Percentiles rank a stretch among this genome's conserved stretches.
Conservation (phyloP, 1,140 invertebrate genomes). For the Drosophila ambigua region DNA sequence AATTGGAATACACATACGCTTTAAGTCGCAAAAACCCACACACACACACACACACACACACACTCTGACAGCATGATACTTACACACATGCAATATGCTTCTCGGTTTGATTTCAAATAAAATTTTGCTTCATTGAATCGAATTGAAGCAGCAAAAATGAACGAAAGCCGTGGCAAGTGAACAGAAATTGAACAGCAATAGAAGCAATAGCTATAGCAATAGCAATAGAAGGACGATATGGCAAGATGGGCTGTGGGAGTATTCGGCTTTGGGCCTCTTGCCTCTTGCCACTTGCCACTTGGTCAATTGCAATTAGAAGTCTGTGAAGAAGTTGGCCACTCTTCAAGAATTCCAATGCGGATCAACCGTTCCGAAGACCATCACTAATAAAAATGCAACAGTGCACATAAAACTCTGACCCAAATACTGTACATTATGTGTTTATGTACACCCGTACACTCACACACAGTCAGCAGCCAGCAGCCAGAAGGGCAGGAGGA, state of each 20-base stretch:
- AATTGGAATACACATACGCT: conserved; percentile 60
- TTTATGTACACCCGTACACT: conserved; percentile 43
- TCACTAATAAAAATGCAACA: conserved; percentile 53
- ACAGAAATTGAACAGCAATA: background rate
- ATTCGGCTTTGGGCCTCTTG: conserved; percentile 23
- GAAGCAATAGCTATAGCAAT: no score
- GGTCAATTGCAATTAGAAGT: conserved; percentile 80
- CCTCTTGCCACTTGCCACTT: conserved; percentile 31
- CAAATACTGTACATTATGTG: conserved; percentile 78
- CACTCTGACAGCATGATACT: background rate
- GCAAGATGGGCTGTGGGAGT: background rate
- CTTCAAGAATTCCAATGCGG: conserved; percentile 46
- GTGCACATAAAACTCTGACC: conserved; percentile 62
- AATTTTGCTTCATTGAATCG: conserved; percentile 79
- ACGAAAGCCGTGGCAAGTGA: conserved; percentile 9
- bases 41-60: conserved; percentile 7
- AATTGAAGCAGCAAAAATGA: conserved; percentile 72
- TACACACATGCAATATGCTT: conserved; percentile 66
- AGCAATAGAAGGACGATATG: background rate
- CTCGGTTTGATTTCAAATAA: conserved; percentile 80
- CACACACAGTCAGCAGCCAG: background rate
- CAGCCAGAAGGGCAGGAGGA: background rate
- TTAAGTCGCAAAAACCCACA: conserved; percentile 12
- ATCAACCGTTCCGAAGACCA: background rate
- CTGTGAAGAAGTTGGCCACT: conserved; percentile 46